A percentile compares a stretch with the other conserved stretches of the same genome.
Evolutionary conservation across 2,113 vertebrate species (phyloP).

Genomic region (Excalfactoria chinensis): DNA sequence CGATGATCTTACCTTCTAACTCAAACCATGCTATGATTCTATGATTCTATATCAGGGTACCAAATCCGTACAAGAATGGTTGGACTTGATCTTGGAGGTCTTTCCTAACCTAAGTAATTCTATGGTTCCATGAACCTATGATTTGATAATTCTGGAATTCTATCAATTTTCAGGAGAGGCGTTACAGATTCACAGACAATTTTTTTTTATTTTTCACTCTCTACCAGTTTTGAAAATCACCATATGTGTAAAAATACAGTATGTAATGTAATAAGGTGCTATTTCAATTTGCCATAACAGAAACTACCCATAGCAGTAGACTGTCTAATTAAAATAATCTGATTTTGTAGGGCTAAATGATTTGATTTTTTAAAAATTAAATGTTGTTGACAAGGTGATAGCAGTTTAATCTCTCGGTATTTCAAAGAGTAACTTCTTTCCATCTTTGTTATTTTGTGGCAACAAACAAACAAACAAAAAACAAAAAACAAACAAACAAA

Average conservation of each 20-base stretch:
- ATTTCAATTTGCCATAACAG: not conserved
- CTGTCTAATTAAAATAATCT: not conserved
- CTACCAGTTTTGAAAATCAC: not conserved
- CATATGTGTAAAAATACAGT: accelerated
- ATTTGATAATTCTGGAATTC: no score
- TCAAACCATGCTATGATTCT: no score
- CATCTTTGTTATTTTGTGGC: not conserved
- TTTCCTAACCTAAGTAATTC: no score
- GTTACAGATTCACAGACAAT: not conserved
- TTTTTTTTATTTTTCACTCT: not conserved
- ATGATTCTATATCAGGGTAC: no score
- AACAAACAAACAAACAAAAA: not conserved
- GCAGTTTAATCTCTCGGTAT: not conserved
- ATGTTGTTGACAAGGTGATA: not conserved
- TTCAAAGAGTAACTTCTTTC: not conserved
- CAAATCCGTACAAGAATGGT: no score
- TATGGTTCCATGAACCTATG: no score
- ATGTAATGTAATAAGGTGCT: not conserved
- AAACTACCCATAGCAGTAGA: not conserved
- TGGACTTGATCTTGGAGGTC: no score
- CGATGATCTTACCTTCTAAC: no score
- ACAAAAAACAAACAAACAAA: not conserved
- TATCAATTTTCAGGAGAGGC: not conserved
- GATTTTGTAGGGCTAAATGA: not conserved
- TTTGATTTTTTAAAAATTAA: not conserved